Evolutionary conservation across 2,113 vertebrate species (phyloP).

Genomic region (Nothobranchius furzeri): DNA sequence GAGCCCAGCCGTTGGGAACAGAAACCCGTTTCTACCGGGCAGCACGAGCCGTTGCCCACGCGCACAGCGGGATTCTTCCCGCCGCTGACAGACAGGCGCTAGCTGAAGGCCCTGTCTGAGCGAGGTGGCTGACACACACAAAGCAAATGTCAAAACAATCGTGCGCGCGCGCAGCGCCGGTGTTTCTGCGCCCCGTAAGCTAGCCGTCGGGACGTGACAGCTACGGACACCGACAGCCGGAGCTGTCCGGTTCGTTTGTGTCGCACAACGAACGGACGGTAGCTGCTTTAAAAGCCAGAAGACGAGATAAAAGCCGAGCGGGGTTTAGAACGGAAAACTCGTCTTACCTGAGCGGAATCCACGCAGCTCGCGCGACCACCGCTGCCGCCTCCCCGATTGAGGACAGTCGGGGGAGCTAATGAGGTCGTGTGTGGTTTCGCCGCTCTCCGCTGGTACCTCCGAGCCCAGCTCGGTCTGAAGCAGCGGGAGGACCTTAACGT

Average conservation of each 20-base stretch:
- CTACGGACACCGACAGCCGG: constrained; percentile 17
- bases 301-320: background rate
- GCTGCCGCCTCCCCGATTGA: constrained; percentile 46
- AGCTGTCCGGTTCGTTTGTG: background rate
- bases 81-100: background rate
- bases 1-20: constrained; percentile 30
- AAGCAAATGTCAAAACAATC: constrained; percentile 64
- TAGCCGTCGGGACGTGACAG: constrained; percentile 35
- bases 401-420: constrained; percentile 27
- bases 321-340: constrained; percentile 3
- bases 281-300: background rate
- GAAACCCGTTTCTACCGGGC: background rate
- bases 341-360: constrained; percentile 48
- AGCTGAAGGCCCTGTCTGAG: constrained; percentile 23
- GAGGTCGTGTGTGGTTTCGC: constrained; percentile 10
- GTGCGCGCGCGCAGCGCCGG: constrained; percentile 6
- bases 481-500: constrained; percentile 9
- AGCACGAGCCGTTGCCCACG: constrained; percentile 5
- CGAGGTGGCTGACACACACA: constrained; percentile 61
- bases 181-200: background rate
- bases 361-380: constrained; percentile 16
- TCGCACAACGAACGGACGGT: background rate
- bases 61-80: background rate
- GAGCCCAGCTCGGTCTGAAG: background rate
- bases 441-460: constrained; percentile 7